phyloP scores from a whole-genome alignment of 2,888 invertebrate genomes.

The Bombyx huttoni region DNA sequence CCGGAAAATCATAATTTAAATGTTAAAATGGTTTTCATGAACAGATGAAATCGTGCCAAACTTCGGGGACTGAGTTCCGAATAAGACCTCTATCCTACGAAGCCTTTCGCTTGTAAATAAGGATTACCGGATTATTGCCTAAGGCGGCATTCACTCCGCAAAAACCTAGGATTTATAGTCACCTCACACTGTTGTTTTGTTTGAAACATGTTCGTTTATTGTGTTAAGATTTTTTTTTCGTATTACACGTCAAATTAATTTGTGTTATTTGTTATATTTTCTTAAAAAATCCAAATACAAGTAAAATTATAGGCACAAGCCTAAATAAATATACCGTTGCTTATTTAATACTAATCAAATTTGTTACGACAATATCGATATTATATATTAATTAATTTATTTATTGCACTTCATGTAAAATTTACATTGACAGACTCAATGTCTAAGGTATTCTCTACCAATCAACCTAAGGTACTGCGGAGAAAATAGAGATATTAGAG shows the following conservation, averaged over 20 bases:
- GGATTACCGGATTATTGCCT: slow-evolving; percentile 53
- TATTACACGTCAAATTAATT: no score
- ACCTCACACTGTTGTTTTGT: not conserved
- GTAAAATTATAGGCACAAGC: no score
- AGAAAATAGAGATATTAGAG: no score
- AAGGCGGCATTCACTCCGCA: slow-evolving; percentile 38
- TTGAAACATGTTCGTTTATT: not conserved
- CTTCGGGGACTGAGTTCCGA: slow-evolving; percentile 17
- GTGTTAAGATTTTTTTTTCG: not conserved
- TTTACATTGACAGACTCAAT: no score
- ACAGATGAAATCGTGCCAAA: slow-evolving; percentile 1
- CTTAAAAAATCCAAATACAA: no score
- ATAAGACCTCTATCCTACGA: slow-evolving; percentile 24
- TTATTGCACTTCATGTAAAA: no score
- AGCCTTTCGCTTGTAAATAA: slow-evolving; percentile 48
- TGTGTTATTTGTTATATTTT: no score
- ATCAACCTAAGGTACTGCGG: no score
- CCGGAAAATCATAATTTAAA: not conserved
- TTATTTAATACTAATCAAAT: no score
- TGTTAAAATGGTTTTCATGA: not conserved
- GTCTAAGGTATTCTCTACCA: no score
- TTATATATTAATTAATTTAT: not conserved
- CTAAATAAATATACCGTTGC: no score
- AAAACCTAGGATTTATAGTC: slow-evolving; percentile 30
- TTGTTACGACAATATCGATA: not conserved